A percentile compares a stretch with the other conserved stretches of the same genome.
Conservation (phyloP, 2,113 vertebrate genomes). For the Budorcas taxicolor region DNA sequence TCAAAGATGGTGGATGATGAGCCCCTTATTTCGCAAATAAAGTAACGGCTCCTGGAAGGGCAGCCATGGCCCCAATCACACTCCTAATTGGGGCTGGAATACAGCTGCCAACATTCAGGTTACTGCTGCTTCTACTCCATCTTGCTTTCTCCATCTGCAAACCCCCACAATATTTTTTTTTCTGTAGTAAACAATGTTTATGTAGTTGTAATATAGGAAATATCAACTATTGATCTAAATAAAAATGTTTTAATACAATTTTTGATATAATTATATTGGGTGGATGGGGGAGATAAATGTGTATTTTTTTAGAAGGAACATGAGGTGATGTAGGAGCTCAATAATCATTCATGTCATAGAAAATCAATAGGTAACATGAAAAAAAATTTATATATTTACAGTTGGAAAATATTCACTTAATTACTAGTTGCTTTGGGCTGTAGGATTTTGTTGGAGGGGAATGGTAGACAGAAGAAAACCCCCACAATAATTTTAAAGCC, state of each 20-base stretch:
- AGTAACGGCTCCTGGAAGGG: background rate
- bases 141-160: background rate
- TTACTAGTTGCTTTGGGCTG: background rate
- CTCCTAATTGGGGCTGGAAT: background rate
- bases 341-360: background rate
- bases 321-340: background rate
- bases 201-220: background rate
- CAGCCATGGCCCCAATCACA: background rate
- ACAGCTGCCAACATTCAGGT: background rate
- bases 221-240: background rate
- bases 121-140: rapidly evolving
- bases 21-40: background rate
- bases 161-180: background rate
- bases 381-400: background rate
- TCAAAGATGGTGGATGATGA: rapidly evolving
- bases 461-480: background rate
- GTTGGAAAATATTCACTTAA: background rate
- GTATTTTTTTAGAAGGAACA: background rate
- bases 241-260: background rate
- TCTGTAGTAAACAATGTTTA: background rate
- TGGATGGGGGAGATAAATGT: background rate
- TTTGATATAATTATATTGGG: background rate
- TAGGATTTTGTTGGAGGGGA: background rate
- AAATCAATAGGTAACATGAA: background rate
- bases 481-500: background rate